Evolutionary conservation across 2,888 invertebrate genomes (phyloP), one percentile per base, ranked within the genome.

Genomic region (Rhogogaster chlorosoma): DNA sequence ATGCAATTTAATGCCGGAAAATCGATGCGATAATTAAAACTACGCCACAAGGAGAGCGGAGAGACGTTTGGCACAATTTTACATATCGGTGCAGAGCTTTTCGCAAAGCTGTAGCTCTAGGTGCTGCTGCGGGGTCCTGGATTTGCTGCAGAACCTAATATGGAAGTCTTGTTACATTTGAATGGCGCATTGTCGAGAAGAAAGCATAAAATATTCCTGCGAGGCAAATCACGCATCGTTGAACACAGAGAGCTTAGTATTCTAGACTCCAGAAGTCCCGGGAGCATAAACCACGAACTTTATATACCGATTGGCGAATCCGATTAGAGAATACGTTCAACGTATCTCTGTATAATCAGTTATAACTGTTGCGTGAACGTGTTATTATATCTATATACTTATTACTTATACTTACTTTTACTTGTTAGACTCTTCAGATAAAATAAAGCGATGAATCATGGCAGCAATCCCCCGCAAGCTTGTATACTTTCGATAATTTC

Each of bases 241-340:
- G 38, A 80, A 22, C 80, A 61, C 80, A 10, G 36, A 36, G 71
- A 36, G 71, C 15, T 71, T 70, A 36, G 84, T 67, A 71, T 70
- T 53, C 32, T 82, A 22, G 70, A 70, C 83, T 77, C 70, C 70
- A 49, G 36, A 49, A 75, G 26, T 29, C 45, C 57, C 1, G 26
- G 84, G 80, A 85, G 83, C 84, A 84, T 70, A 73, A 84, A 73
- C 83, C 85, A 84, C 57, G 49, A 57, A 73, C 61, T 70, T 83
- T 77, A 75, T 57, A 83, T 61, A 84, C 86, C 86, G 88, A 90
- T 90, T 88, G 90, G 86, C 85, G 87, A 85, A 87, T 86, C 86
- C 89, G 90, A 90, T 90, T 89, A 87, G 89, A 32, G 84, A 85
- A 86, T 87, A 88, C 89, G 88, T 85, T 86, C 4, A 32, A 32